Evolutionary conservation across 2,888 invertebrate genomes (phyloP).

Genomic region (Gonocerus acuteangulatus): DNA sequence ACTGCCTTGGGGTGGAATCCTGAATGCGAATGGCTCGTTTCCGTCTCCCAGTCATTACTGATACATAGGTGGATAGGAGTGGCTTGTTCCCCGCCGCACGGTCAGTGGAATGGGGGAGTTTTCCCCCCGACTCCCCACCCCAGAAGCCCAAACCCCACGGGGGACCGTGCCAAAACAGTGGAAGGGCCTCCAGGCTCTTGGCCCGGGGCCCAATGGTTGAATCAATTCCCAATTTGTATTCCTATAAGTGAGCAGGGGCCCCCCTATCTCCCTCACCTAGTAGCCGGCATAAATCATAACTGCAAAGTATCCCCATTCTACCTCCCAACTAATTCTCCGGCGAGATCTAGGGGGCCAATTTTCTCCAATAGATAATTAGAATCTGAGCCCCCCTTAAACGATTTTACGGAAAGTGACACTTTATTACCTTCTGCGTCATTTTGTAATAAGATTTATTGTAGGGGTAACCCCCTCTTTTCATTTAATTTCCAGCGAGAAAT

Average conservation of each 20-base stretch:
- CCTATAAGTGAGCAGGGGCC: conserved; percentile 32
- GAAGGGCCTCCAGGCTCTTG: conserved; percentile 21
- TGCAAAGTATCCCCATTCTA: background rate
- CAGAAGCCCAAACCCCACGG: background rate
- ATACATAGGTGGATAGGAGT: no score
- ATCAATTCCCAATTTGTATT: conserved; percentile 37
- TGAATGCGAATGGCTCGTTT: no score
- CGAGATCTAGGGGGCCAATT: background rate
- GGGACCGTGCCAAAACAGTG: conserved; percentile 7
- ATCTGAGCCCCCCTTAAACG: background rate
- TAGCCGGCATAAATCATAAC: conserved; percentile 14
- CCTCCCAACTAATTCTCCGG: background rate
- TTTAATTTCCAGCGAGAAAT: no score
- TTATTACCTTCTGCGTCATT: no score
- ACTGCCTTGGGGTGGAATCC: no score
- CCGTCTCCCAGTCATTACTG: no score
- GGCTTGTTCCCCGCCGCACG: background rate
- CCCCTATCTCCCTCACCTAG: background rate
- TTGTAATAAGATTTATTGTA: no score
- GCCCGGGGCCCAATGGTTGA: conserved; percentile 32
- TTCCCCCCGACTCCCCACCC: no score
- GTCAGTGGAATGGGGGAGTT: background rate
- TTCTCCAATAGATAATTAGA: background rate
- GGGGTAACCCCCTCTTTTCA: no score
- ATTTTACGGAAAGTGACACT: no score